Evolutionary conservation across 2,888 invertebrate genomes (phyloP).

Genomic region (Beris morrisii): DNA sequence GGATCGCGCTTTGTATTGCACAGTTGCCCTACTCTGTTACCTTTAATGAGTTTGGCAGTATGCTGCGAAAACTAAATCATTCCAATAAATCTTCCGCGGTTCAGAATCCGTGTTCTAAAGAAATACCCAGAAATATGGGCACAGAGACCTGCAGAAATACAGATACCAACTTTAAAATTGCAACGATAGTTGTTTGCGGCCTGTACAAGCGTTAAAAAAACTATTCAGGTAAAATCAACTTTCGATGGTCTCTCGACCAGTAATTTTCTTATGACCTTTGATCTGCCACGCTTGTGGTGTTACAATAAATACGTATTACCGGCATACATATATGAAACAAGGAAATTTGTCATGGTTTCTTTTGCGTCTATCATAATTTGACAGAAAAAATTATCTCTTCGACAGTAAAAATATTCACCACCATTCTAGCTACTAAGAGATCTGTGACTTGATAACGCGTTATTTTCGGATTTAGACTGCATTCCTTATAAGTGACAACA

Average conservation of each 20-base stretch:
- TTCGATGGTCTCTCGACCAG: conserved; percentile 15
- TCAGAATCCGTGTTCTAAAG: conserved; percentile 35
- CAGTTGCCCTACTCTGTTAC: conserved; percentile 34
- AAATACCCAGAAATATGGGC: conserved; percentile 29
- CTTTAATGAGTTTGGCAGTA: conserved; percentile 35
- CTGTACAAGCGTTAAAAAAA: conserved; percentile 1
- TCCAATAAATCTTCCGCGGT: conserved; percentile 33
- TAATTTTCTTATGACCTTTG: conserved; percentile 27
- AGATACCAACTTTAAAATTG: no score
- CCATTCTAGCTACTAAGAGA: no score
- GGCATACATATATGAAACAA: not conserved
- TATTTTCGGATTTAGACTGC: no score
- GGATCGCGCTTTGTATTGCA: conserved; percentile 10
- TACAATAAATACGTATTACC: not conserved
- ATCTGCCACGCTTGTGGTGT: conserved; percentile 30
- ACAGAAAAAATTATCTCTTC: no score
- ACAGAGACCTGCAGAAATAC: no score
- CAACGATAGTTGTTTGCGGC: no score
- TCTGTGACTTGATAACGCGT: no score
- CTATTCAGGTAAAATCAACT: conserved; percentile 36
- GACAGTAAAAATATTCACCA: no score
- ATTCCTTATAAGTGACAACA: no score
- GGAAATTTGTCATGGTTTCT: conserved; percentile 3
- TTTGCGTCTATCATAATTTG: not conserved
- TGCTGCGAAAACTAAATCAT: conserved; percentile 35